Evolutionary conservation across 2,888 invertebrate genomes (phyloP), one percentile per base, ranked within the genome.

Genomic region (Melieria crassipennis): DNA sequence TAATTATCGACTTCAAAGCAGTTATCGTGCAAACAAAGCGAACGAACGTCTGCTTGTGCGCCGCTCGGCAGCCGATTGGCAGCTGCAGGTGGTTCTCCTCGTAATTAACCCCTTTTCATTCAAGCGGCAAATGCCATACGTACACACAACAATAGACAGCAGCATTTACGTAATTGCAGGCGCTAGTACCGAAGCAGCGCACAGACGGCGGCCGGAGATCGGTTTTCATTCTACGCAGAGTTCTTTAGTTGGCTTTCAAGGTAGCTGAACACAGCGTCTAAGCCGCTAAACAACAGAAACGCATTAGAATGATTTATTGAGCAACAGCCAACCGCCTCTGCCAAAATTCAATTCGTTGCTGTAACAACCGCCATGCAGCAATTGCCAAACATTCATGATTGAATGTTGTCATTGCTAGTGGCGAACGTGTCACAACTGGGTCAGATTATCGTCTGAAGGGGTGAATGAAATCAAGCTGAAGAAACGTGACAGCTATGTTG

Each of bases 91-190:
- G 62, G 69, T 69, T 57, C 65, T 69, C 69, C 78, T 78, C 80
- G 77, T 80, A 81, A 81, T 81, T 81, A 81, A 81, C 81, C 81
- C 79, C 81, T 81, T 81, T 81, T 75, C 81, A 80, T 74, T 80
- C 75, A 81, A 80, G 81, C 81, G 81, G 81, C 80, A 30, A 30
- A 30, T 73, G 66, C 11, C 70, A 45, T 69, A 69, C 70, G 46
- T 65, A 62, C 62, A 11, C 42, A 30, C 30, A 30, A 30, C 30
- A 30, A 30, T 30, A 30, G 30, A 30, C 30, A 30, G 30, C 30
- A 30, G 30, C 30, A 30, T 30, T 30, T 30, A 30, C 30, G 30
- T 30, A 30, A 30, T 30, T 30, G 30, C 30, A 3, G 30, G 30
- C 30, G 30, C 52, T 52, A 52, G n/a, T n/a, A 52, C 13, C 7